Conservation (phyloP, 53 echinoderm and acorn worm genomes). For the Luidia sarsii region DNA sequence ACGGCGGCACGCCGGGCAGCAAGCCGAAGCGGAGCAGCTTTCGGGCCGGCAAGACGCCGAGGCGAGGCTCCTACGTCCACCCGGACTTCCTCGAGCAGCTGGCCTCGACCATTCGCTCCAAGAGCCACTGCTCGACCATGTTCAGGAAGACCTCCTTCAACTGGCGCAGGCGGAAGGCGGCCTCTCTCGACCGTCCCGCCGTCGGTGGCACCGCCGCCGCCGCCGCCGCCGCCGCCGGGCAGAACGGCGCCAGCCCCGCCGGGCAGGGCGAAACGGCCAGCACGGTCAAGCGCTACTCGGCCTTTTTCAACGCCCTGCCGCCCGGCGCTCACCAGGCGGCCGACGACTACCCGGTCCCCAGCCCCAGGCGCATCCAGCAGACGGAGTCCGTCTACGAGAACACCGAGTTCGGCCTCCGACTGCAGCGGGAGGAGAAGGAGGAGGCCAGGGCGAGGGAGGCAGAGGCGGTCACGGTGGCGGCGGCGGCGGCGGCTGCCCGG, state of each 20-base stretch:
- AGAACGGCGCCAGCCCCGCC: neutral
- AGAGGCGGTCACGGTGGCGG: no score
- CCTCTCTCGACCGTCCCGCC: neutral
- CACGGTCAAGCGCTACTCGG: slow-evolving; percentile 42
- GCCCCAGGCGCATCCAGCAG: neutral
- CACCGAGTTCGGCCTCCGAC: slow-evolving; percentile 9
- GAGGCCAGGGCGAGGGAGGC: neutral
- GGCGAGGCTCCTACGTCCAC: slow-evolving; percentile 18
- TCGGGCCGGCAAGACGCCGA: neutral
- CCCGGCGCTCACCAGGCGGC: neutral
- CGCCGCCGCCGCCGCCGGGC: no score
- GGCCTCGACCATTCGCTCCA: slow-evolving; percentile 34
- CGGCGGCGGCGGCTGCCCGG: neutral
- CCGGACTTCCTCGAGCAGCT: slow-evolving; percentile 42
- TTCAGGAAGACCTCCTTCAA: slow-evolving; percentile 18
- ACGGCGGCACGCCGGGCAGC: neutral
- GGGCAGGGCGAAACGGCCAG: neutral
- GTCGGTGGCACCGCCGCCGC: neutral
- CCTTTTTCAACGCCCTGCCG: slow-evolving; percentile 41
- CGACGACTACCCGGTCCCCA: slow-evolving; percentile 14
- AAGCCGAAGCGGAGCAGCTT: slow-evolving; percentile 8
- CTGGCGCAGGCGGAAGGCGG: slow-evolving; percentile 25
- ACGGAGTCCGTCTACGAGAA: slow-evolving; percentile 46
- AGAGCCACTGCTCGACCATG: slow-evolving; percentile 46
- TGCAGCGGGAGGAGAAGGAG: neutral